phyloP scores from a whole-genome alignment of 2,113 vertebrate species.

The Cariama cristata region DNA sequence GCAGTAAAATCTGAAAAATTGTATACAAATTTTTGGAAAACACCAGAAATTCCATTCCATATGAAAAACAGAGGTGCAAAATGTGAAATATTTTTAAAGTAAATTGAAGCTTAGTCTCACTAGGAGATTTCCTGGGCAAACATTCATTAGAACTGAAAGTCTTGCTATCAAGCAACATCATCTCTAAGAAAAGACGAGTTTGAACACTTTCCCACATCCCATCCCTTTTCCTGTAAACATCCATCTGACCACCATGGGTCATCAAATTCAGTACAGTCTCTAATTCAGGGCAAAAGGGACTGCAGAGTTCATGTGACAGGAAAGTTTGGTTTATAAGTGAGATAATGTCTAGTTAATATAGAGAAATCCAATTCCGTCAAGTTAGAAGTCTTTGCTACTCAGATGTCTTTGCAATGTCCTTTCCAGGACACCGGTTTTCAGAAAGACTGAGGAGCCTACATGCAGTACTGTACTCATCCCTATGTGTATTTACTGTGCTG shows the following conservation, averaged over 20 bases:
- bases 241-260: neutral
- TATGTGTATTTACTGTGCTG: neutral
- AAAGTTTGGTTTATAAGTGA: neutral
- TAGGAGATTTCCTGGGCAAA: neutral
- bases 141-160: neutral
- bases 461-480: neutral
- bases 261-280: neutral
- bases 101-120: neutral
- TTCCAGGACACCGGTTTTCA: neutral
- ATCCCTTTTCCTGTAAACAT: neutral
- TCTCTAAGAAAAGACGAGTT: neutral
- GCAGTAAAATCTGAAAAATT: neutral
- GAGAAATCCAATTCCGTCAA: neutral
- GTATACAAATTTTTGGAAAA: neutral
- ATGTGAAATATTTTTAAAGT: neutral
- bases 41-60: neutral
- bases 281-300: neutral
- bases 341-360: neutral
- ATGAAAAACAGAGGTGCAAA: neutral
- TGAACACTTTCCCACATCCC: neutral
- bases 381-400: neutral
- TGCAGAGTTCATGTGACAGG: accelerated
- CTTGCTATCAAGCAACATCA: neutral
- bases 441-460: neutral
- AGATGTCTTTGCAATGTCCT: neutral